Evolutionary conservation across 2,113 vertebrate genomes (phyloP), one percentile per base, ranked within the genome.

Genomic region (Pycnonotus jocosus): DNA sequence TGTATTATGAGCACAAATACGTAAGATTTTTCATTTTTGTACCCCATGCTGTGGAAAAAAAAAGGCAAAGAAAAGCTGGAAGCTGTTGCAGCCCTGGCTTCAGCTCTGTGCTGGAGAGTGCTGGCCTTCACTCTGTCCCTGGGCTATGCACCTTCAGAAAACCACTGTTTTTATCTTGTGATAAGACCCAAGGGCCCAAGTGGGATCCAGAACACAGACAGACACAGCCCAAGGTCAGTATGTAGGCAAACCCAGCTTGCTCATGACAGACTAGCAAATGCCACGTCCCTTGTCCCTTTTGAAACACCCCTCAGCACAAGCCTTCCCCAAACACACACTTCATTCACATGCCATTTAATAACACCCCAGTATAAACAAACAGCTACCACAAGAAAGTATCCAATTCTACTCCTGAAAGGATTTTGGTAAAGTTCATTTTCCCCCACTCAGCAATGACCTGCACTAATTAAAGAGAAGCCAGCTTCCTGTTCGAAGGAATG

Each of bases 261-360:
- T 64, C 3, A 7, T 77, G 44, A 69, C 54, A 45, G 66, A 61
- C n/a, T 53, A 47, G 30, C 13, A 86, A 83, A 35, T 5, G 7
- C 37, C 31, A 15, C 0, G 0, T 24, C 45, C 37, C 42, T 69
- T 2, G 2, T 30, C 17, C 45, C 37, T 72, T 38, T 42, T 22
- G 47, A 79, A 78, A 61, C 0, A 2, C 12, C 30, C 19, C 31
- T 33, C 2, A 4, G 53, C 3, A 2, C 1, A 14, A 65, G 33
- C n/a, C 40, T 42, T 73, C 83, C 31, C 21, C 86, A 61, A 66
- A 35, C 22, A 60, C 15, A 40, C 5, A 5, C 22, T 50, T 15
- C 7, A 23, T 57, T 83, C 81, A 60, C 28, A 30, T 1, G 1
- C 35, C 31, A 18, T 56, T 90, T 70, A 60, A 42, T 25, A 85